These are phyloP conservation scores for Halocynthia roretzi DNA, from an alignment of 23 tunicate genomes.

Conservation along the genomic window DNA sequence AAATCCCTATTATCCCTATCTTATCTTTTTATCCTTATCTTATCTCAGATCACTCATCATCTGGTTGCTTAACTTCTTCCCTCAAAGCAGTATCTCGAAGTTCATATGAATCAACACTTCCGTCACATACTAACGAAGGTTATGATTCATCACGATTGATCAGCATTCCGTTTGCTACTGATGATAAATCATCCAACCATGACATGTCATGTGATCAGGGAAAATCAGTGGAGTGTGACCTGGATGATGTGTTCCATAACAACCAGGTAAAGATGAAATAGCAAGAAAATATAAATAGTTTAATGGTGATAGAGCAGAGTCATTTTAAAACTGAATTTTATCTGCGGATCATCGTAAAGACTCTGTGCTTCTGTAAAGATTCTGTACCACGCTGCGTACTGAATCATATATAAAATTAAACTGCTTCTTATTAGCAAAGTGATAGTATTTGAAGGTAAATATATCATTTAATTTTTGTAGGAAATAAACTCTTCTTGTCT, in stretches of 20 bases:
- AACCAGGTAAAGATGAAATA: too few relatives aligned
- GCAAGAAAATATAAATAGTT: too few relatives aligned
- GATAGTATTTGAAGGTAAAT: too few relatives aligned
- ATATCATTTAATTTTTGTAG: too few relatives aligned
- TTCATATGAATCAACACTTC: slow-evolving; percentile 31
- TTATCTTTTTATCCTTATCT: neutral
- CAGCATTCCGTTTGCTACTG: slow-evolving; percentile 3
- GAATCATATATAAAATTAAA: too few relatives aligned
- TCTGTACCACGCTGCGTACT: neutral
- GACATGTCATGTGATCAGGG: neutral
- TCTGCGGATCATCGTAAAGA: neutral
- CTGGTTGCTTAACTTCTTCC: slow-evolving; percentile 33
- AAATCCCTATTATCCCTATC: too few relatives aligned
- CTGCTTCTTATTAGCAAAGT: too few relatives aligned
- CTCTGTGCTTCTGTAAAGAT: neutral
- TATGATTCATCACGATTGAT: neutral
- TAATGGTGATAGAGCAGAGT: neutral
- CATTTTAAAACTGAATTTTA: neutral
- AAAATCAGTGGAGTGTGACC: neutral
- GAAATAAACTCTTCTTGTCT: too few relatives aligned
- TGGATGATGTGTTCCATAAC: slow-evolving; percentile 1
- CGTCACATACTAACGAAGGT: slow-evolving; percentile 1
- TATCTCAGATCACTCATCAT: slow-evolving; percentile 12
- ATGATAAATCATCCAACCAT: slow-evolving; percentile 8
- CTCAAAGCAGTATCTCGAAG: slow-evolving; percentile 30